Evolutionary conservation across 2,113 vertebrate species (phyloP), one percentile per base, ranked within the genome.

Genomic region (Pogona vitticeps): DNA sequence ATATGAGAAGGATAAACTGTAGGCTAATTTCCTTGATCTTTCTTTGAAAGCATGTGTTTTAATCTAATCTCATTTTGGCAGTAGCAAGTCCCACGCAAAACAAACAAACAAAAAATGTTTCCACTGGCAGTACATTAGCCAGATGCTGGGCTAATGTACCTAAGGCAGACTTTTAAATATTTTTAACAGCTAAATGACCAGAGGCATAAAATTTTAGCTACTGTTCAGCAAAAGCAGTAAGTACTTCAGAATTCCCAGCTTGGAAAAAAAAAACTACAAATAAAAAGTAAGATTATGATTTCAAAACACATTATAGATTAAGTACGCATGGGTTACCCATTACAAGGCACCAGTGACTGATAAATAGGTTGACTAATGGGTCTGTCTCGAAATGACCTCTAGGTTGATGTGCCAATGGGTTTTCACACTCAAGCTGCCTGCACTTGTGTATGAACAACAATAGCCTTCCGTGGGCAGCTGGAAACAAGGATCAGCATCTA

Each of bases 21-120:
- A 83, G 87, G 40, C n/a, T 89, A 72, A 4, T 76, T 91, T 88
- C 85, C 76, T 67, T 70, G 46, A 63, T 91, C 31, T 73, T 91
- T 91, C 40, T 83, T 23, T 78, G 76, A 90, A 70, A 75, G 36
- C 1, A 31, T 58, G 75, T 68, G n/a, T 68, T 20, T 76, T 88
- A 89, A 40, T 91, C 92, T 95, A 92, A 95, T 95, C 94, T 91
- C 77, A 61, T 0, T 81, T 31, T 76, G 89, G 86, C 87, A 15
- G 81, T 79, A 84, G 70, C 21, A 90, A 90, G 36, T 46, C 58
- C 10, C 4, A 56, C 84, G 73, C 86, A 91, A 93, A 76, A 33
- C 70, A 91, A 76, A 33, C 65, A 90, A 94, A 93, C 70, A 86
- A 33, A 94, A 76, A 95, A 91, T 90, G 38, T 93, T 94, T 94